Evolutionary conservation across 2,797 vertebrate species (phyloP).

Genomic region (Acropternis orthonyx): DNA sequence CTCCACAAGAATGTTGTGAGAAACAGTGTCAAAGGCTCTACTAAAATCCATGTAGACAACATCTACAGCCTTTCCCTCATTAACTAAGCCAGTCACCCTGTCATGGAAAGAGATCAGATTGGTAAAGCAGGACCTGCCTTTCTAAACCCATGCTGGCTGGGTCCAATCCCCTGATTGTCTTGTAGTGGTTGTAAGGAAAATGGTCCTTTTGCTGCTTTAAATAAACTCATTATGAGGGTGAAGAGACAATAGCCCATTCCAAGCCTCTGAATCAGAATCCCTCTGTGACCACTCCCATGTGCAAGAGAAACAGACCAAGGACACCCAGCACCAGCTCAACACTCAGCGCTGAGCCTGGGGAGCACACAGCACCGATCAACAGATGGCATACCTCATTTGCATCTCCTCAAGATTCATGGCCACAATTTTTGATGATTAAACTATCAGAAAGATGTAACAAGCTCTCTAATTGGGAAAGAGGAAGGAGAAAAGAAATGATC

Average conservation of each 20-base stretch:
- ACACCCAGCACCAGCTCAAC: neutral
- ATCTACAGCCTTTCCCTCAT: neutral
- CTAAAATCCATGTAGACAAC: fast-evolving
- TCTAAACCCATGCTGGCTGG: neutral
- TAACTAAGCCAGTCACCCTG: neutral
- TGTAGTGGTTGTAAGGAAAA: neutral
- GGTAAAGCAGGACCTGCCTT: neutral
- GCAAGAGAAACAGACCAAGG: neutral
- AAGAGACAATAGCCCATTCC: neutral
- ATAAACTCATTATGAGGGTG: neutral
- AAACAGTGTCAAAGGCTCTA: neutral
- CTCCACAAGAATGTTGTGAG: neutral
- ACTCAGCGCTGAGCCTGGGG: fast-evolving
- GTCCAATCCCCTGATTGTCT: neutral
- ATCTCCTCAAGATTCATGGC: neutral
- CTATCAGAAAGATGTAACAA: slow-evolving; percentile 16
- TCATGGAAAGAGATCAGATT: neutral
- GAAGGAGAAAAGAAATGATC: slow-evolving; percentile 3
- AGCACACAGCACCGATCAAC: neutral
- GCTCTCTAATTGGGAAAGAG: slow-evolving; percentile 16
- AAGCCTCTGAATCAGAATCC: neutral
- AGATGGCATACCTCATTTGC: neutral
- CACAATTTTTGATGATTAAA: slow-evolving; percentile 24
- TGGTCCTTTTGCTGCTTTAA: neutral
- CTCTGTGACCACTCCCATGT: neutral